Base-by-base conservation (phyloP, 2,113 vertebrate genomes). In the Dromaius novaehollandiae region DNA sequence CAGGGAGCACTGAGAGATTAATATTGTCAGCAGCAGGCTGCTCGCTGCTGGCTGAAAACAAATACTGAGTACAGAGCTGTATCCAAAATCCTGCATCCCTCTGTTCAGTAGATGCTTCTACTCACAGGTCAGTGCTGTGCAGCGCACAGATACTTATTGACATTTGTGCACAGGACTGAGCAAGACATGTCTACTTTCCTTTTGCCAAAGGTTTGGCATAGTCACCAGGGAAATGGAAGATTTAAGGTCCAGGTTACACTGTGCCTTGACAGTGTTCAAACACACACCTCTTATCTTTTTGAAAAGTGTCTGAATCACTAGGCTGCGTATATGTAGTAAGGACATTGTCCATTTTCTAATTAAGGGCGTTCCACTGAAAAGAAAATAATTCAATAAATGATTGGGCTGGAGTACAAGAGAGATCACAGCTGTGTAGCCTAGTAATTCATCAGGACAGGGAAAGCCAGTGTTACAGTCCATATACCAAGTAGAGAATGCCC, bases 111-210 rank as follows among this genome's bases (percentile, higher is more conserved):
- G 32, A 25, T 77, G 44, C 11, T 20, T 75, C 51, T 76, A 40
- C 8, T 15, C 32, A 13, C 34, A 60, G 51, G 51, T 36, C 51
- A 73, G 70, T 1, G 7, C 8, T 48, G 10, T 6, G 50, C 24
- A 38, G 38, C 0, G 0, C 8, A 18, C 6, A 7, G 36, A 36
- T 50, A 46, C 40, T 71, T 34, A 79, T 28, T 1, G 4, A 9
- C n/a, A 22, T 38, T 51, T 14, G 38, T 65, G 30, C 18, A 5
- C 50, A 60, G 38, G 20, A 22, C 22, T 82, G 93, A 85, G 25
- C 25, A 64, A 88, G 17, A 34, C 58, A 51, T 3, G 24, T 17
- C 4, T 79, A 2, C 24, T 79, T 18, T 38, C 7, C 7, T 92
- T 56, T 46, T 82, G 63, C 40, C 38, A 30, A 84, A 25, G 10